Conservation (phyloP, 2,797 vertebrate genomes). For the Syngnathus rostellatus region DNA sequence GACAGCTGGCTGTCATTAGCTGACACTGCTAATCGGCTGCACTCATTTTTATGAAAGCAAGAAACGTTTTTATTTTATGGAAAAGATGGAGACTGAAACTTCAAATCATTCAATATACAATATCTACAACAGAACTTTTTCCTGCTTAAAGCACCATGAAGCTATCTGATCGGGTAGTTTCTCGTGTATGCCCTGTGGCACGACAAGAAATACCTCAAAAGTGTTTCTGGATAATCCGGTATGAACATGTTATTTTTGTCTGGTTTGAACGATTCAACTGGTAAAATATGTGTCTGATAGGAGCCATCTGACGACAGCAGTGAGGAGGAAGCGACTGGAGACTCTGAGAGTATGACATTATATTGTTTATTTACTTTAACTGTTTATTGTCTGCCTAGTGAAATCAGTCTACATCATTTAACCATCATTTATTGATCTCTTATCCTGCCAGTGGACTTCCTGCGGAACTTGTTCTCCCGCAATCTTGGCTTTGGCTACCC, state of each 20-base stretch:
- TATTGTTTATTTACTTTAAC: not conserved
- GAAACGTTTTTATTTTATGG: not conserved
- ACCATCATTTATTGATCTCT: not conserved
- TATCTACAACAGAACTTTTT: not conserved
- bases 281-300: conserved; percentile 28
- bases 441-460: conserved; percentile 77
- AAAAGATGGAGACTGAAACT: not conserved
- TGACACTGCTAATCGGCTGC: not conserved
- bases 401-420: not conserved
- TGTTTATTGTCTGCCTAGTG: not conserved
- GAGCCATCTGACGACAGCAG: conserved; percentile 69
- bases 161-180: not conserved
- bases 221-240: not conserved
- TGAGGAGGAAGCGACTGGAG: conserved; percentile 68
- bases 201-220: not conserved
- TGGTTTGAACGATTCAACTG: not conserved
- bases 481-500: conserved; percentile 71
- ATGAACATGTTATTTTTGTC: too few species aligned
- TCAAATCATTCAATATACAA: not conserved
- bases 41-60: not conserved
- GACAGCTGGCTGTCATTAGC: not conserved
- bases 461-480: conserved; percentile 80
- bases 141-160: not conserved
- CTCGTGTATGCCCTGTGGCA: not conserved
- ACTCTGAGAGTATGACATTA: conserved; percentile 68